Evolutionary conservation across 2,888 invertebrate species (phyloP).

Genomic region (Tortrix viridana): DNA sequence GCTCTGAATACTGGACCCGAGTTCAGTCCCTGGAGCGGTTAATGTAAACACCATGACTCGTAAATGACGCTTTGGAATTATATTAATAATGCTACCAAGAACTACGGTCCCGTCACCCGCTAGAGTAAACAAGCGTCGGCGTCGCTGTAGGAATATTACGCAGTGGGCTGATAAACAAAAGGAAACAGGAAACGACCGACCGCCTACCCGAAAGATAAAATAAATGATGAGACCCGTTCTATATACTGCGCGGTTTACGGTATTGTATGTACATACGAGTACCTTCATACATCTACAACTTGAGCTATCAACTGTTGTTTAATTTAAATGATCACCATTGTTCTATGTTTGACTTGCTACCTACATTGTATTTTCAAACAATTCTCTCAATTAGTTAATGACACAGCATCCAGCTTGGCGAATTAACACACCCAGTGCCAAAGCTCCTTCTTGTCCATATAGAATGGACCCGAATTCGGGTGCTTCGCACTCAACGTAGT

Average conservation of each 20-base stretch:
- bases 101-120: conserved; percentile 13
- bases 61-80: conserved; percentile 20
- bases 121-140: conserved; percentile 28
- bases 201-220: conserved; percentile 27
- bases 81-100: conserved; percentile 28
- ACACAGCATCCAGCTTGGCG: conserved; percentile 1
- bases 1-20: conserved; percentile 13
- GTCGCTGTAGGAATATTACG: conserved; percentile 22
- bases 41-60: conserved; percentile 30
- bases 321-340: background rate
- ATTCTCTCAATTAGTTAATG: conserved; percentile 10
- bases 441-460: no score
- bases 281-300: no score
- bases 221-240: background rate
- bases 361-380: background rate
- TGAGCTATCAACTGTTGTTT: no score
- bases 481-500: no score
- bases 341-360: background rate
- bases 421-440: background rate
- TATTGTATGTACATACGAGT: background rate
- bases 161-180: conserved; percentile 28
- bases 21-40: conserved; percentile 18
- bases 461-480: no score
- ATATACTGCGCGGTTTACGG: background rate
- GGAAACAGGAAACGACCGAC: conserved; percentile 32